Conservation (phyloP, 1,140 invertebrate genomes). For the Leucophenga varia region DNA sequence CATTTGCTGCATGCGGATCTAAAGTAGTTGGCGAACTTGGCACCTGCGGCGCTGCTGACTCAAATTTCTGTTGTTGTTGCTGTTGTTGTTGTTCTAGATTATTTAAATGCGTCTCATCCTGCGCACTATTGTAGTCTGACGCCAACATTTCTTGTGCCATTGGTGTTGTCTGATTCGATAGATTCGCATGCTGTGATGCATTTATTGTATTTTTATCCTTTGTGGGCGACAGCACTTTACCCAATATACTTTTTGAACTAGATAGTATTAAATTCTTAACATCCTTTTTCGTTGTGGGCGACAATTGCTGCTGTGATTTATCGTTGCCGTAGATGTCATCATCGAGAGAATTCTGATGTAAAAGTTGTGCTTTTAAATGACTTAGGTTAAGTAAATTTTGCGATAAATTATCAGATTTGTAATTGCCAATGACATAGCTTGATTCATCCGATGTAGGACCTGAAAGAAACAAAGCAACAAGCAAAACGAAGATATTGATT, state of each 20-base stretch:
- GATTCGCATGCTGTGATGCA: slow-evolving; percentile 27
- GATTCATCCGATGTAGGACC: slow-evolving; percentile 78
- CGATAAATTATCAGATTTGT: slow-evolving; percentile 69
- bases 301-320: slow-evolving; percentile 26
- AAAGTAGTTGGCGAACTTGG: slow-evolving; percentile 26
- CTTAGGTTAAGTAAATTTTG: slow-evolving; percentile 46
- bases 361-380: slow-evolving; percentile 42
- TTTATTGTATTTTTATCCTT: slow-evolving; percentile 64
- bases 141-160: no score
- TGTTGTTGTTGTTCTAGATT: slow-evolving; percentile 2
- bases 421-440: slow-evolving; percentile 81
- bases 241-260: slow-evolving; percentile 75
- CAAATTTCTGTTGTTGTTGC: slow-evolving; percentile 8
- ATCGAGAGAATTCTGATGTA: slow-evolving; percentile 48
- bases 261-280: slow-evolving; percentile 73
- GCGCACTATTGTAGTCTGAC: no score
- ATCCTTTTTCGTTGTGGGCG: slow-evolving; percentile 63
- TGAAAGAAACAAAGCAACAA: slow-evolving; percentile 22
- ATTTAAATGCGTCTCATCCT: no score
- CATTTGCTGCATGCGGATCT: slow-evolving; percentile 47
- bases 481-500: background rate
- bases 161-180: slow-evolving; percentile 14
- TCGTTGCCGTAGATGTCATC: slow-evolving; percentile 32
- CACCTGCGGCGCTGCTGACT: slow-evolving; percentile 3
- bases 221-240: slow-evolving; percentile 76